Conservation (phyloP, 2,888 invertebrate genomes). For the Eurytoma adleriae region DNA sequence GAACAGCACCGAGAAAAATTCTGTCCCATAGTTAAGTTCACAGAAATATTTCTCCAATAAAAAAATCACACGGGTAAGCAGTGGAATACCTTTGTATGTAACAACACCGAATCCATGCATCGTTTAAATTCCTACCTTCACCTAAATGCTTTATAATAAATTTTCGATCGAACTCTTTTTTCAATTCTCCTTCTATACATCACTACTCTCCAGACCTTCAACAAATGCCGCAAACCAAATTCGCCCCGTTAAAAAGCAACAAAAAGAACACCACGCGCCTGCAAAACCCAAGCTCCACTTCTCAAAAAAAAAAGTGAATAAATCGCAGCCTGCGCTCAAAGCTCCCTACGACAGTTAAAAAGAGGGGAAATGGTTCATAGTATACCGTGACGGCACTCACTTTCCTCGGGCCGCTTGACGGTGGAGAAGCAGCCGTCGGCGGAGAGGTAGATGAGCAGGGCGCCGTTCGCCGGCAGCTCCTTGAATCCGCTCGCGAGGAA, state of each 20-base stretch:
- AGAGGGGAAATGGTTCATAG: background rate
- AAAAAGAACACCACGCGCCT: background rate
- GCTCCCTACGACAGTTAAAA: background rate
- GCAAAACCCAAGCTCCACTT: background rate
- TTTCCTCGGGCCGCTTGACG: constrained; percentile 91
- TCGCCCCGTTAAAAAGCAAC: no score
- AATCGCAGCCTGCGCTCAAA: background rate
- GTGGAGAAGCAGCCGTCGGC: constrained; percentile 92
- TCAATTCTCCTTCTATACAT: no score
- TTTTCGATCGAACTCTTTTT: no score
- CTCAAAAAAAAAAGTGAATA: background rate
- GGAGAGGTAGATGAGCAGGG: constrained; percentile 93
- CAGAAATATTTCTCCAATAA: constrained; percentile 15
- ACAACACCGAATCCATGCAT: no score
- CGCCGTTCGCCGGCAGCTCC: constrained; percentile 94
- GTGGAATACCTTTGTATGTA: no score
- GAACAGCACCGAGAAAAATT: constrained; percentile 3
- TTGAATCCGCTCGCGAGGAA: constrained; percentile 95
- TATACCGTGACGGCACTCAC: constrained; percentile 79
- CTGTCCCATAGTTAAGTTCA: constrained; percentile 22
- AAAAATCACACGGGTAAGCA: no score
- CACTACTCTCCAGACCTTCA: no score
- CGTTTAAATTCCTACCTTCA: no score
- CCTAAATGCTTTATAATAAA: no score
- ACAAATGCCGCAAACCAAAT: no score